phyloP scores from a whole-genome alignment of 2,888 invertebrate species.

The Lycophotia porphyrea region DNA sequence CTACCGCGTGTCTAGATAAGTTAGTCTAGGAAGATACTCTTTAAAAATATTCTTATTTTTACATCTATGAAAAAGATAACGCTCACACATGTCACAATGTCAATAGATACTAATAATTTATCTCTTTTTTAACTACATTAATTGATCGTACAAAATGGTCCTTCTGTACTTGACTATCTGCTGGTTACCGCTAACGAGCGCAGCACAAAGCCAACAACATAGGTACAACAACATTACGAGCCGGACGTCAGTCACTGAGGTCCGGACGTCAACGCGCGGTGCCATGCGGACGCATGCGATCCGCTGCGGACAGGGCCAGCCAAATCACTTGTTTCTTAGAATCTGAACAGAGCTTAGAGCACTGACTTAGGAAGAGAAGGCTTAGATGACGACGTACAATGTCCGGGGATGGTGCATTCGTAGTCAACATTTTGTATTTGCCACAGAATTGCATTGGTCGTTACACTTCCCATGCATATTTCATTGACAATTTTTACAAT shows the following conservation, averaged over 20 bases:
- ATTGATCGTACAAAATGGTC: neutral
- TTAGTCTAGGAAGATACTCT: neutral
- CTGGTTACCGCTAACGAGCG: constrained; percentile 50
- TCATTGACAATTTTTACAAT: constrained; percentile 33
- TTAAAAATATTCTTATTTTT: neutral
- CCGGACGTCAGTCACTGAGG: constrained; percentile 18
- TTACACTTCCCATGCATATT: constrained; percentile 52
- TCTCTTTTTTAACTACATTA: neutral
- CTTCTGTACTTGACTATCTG: neutral
- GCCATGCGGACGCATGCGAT: neutral
- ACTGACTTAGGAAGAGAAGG: neutral
- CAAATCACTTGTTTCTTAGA: neutral
- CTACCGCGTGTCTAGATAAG: no score
- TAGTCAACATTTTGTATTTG: constrained; percentile 8
- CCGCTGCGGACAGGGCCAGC: neutral
- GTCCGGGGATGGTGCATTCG: neutral
- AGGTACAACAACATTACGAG: constrained; percentile 29
- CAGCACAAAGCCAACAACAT: constrained; percentile 44
- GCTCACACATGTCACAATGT: neutral
- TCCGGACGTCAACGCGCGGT: constrained; percentile 8
- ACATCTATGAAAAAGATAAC: neutral
- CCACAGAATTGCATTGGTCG: constrained; percentile 45
- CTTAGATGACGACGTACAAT: neutral
- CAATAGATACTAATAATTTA: neutral
- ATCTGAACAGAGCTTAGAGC: neutral